Evolutionary conservation across 2,888 invertebrate genomes (phyloP).

Genomic region (Tenthredo notha): DNA sequence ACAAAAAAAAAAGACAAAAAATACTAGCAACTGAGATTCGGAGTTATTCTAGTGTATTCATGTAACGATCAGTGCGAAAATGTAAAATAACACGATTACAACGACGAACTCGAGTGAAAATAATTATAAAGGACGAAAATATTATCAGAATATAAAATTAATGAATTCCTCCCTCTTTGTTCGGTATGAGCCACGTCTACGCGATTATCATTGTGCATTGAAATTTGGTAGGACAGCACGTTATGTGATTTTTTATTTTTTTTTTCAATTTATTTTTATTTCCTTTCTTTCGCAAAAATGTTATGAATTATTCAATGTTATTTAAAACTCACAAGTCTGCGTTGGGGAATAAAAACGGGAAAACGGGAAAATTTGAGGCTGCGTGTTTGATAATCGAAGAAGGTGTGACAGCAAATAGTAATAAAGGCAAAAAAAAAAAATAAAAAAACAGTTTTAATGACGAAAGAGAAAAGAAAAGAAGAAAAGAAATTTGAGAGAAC

Average conservation of each 20-base stretch:
- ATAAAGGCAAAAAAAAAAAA: background rate
- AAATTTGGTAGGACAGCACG: constrained; percentile 30
- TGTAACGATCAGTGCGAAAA: background rate
- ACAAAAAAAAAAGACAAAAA: background rate
- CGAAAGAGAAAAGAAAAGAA: background rate
- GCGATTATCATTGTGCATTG: constrained; percentile 11
- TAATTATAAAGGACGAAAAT: constrained; percentile 20
- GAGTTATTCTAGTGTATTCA: background rate
- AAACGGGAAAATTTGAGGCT: background rate
- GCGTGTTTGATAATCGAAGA: background rate
- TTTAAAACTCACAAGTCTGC: constrained; percentile 6
- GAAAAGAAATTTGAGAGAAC: constrained; percentile 59
- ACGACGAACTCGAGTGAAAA: background rate
- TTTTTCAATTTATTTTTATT: background rate
- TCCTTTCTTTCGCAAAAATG: background rate
- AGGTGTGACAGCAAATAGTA: background rate
- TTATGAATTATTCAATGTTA: constrained; percentile 47
- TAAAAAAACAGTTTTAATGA: background rate
- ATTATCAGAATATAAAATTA: constrained; percentile 44
- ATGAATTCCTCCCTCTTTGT: constrained; percentile 43
- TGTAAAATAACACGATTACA: constrained; percentile 17
- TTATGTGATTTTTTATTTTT: background rate
- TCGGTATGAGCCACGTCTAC: background rate
- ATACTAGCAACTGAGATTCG: background rate
- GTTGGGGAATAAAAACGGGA: background rate